Percentiles rank a stretch among this genome's conserved stretches.
Conservation (phyloP, 2,113 vertebrate species). For the Dendropsophus ebraccatus region DNA sequence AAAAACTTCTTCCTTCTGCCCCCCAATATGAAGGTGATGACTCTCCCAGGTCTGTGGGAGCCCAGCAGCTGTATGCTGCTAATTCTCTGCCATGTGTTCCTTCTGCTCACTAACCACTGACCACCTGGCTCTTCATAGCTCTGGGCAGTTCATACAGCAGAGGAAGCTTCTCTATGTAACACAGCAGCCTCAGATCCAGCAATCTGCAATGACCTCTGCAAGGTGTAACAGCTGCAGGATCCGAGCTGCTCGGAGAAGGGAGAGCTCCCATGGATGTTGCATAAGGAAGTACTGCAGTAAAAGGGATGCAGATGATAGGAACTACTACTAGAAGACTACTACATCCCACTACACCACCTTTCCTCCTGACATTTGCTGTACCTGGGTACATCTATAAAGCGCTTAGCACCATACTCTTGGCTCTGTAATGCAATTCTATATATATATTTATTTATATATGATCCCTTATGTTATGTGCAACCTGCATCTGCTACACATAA, state of each 20-base stretch:
- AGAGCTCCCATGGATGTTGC: slow-evolving; percentile 13
- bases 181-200: background rate
- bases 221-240: slow-evolving; percentile 41
- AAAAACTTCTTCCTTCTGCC: background rate
- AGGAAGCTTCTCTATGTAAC: background rate
- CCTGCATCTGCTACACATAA: too few species aligned
- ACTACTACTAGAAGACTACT: background rate
- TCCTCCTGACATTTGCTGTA: too few species aligned
- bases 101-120: background rate
- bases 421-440: too few species aligned
- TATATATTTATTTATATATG: too few species aligned
- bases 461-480: too few species aligned
- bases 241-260: background rate
- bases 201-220: slow-evolving; percentile 41
- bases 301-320: slow-evolving; percentile 34
- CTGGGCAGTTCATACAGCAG: background rate
- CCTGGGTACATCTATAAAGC: too few species aligned
- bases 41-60: background rate
- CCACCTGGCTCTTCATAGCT: slow-evolving; percentile 16
- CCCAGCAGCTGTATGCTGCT: slow-evolving; percentile 1
- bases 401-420: too few species aligned
- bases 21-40: slow-evolving; percentile 9
- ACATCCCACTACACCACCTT: too few species aligned
- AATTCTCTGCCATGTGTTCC: background rate
- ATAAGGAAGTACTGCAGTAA: slow-evolving; percentile 43